Conservation (phyloP, 2,888 invertebrate genomes). For the Plebejus melissa region DNA sequence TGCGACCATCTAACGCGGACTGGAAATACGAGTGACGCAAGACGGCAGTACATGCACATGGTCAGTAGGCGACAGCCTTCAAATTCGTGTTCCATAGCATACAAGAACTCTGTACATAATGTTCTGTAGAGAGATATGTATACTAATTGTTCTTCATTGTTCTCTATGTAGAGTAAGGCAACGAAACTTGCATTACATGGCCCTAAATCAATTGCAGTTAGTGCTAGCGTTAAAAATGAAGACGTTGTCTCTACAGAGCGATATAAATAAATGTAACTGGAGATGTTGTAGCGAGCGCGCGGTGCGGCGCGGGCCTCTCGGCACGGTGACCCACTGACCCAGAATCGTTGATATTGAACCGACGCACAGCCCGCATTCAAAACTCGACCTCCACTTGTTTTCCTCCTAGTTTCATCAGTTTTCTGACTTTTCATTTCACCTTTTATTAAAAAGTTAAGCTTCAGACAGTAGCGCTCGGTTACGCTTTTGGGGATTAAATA, state of each 20-base stretch:
- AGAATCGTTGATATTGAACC: conserved; percentile 77
- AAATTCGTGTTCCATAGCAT: not conserved
- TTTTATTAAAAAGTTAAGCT: not conserved
- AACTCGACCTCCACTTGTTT: conserved; percentile 71
- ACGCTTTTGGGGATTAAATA: not conserved
- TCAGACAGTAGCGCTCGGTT: not conserved
- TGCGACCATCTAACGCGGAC: conserved; percentile 31
- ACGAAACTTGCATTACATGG: not conserved
- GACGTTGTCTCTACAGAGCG: not conserved
- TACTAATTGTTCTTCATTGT: not conserved
- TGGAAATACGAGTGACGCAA: conserved; percentile 34
- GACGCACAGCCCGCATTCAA: conserved; percentile 68
- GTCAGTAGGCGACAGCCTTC: not conserved
- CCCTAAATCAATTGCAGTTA: not conserved
- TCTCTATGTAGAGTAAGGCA: not conserved
- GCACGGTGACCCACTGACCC: conserved; percentile 76
- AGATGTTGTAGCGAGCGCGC: conserved; percentile 37
- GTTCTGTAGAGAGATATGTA: not conserved
- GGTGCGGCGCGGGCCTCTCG: conserved; percentile 48
- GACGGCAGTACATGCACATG: conserved; percentile 24
- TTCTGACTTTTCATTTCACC: conserved; percentile 27
- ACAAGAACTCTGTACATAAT: not conserved
- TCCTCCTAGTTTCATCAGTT: conserved; percentile 45
- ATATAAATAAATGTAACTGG: conserved; percentile 21
- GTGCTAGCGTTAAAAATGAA: not conserved